Evolutionary conservation across 2,797 vertebrate genomes (phyloP).

Genomic region (Buceros bicornis): DNA sequence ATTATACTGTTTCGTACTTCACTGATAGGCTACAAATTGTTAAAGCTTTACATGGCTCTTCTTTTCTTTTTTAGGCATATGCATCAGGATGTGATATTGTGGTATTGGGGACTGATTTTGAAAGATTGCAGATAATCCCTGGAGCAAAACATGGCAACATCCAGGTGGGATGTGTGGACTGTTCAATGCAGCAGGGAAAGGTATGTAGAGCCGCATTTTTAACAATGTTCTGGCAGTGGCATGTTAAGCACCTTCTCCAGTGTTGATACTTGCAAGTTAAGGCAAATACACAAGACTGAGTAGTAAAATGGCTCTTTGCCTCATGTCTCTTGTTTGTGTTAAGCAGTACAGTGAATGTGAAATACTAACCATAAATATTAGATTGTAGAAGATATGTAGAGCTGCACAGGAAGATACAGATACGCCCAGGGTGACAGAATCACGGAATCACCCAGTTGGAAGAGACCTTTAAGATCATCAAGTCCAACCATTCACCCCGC

Average conservation of each 20-base stretch:
- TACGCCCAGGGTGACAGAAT: background rate
- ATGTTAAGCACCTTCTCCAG: background rate
- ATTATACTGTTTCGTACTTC: background rate
- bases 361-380: background rate
- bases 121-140: conserved; percentile 97
- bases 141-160: conserved; percentile 97
- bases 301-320: background rate
- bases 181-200: conserved; percentile 93
- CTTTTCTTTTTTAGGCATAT: conserved; percentile 86
- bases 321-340: background rate
- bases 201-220: conserved; percentile 78
- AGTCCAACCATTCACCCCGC: too few relatives aligned
- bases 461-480: too few relatives aligned
- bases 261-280: background rate
- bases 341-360: background rate
- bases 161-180: conserved; percentile 97
- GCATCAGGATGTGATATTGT: conserved; percentile 98
- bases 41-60: background rate
- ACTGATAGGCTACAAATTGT: background rate
- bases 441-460: too few relatives aligned
- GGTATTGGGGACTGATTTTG: conserved; percentile 95
- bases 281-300: background rate
- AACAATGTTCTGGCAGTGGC: background rate
- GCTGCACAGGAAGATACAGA: background rate
- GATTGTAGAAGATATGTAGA: background rate